Evolutionary conservation across 2,888 invertebrate species (phyloP).

Genomic region (Heliconius cydno): DNA sequence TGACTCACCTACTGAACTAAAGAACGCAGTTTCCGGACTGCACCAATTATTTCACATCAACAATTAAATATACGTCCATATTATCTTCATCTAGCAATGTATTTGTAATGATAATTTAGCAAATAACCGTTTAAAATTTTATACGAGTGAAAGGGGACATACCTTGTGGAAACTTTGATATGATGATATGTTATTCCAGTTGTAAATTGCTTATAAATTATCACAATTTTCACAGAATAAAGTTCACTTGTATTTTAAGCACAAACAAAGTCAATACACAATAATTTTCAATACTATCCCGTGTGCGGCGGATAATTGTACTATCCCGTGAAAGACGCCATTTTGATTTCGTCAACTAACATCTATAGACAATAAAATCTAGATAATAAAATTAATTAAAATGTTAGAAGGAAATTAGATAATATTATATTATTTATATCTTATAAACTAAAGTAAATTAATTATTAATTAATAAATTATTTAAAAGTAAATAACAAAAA

Average conservation of each 20-base stretch:
- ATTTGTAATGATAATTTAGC: slow-evolving; percentile 53
- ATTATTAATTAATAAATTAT: no score
- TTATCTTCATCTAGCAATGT: slow-evolving; percentile 15
- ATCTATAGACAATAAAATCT: slow-evolving; percentile 66
- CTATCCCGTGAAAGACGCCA: slow-evolving; percentile 80
- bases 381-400: slow-evolving; percentile 36
- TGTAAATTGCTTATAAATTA: slow-evolving; percentile 54
- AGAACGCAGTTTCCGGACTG: slow-evolving; percentile 65
- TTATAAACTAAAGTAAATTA: no score
- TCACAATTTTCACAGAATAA: slow-evolving; percentile 63
- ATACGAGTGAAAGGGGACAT: slow-evolving; percentile 80
- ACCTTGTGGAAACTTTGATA: slow-evolving; percentile 68
- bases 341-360: slow-evolving; percentile 83
- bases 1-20: slow-evolving; percentile 75
- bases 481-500: no score
- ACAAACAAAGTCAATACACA: slow-evolving; percentile 60
- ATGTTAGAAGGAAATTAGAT: slow-evolving; percentile 30
- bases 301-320: slow-evolving; percentile 76
- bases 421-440: neutral
- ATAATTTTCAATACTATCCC: slow-evolving; percentile 59
- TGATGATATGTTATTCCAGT: slow-evolving; percentile 57
- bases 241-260: slow-evolving; percentile 61
- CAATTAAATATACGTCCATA: slow-evolving; percentile 2
- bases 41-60: slow-evolving; percentile 48
- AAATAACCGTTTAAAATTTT: slow-evolving; percentile 66